These are phyloP conservation scores for Crotalus viridis DNA, from an alignment of 2,113 vertebrate species.

Conservation along the genomic window DNA sequence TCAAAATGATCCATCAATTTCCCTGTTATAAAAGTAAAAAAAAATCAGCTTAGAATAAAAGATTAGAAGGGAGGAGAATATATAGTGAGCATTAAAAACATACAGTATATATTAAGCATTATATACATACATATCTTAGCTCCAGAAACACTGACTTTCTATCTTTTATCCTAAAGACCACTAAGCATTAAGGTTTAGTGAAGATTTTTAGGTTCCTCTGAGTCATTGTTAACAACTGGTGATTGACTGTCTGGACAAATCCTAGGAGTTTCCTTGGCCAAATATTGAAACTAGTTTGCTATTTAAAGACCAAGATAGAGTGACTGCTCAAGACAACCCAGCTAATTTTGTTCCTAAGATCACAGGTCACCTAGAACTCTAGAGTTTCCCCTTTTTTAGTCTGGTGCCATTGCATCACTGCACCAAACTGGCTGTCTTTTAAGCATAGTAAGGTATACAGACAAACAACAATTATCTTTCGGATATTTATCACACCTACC, in stretches of 20 bases:
- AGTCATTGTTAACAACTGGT: not conserved
- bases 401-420: not conserved
- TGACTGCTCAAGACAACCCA: not conserved
- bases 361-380: not conserved
- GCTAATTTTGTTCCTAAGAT: not conserved
- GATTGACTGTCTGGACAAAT: not conserved
- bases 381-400: not conserved
- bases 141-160: not conserved
- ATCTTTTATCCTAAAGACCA: not conserved
- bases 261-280: not conserved
- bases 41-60: not conserved
- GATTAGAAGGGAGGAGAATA: not conserved
- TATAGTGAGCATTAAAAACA: not conserved
- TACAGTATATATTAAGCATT: not conserved
- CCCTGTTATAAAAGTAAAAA: not conserved
- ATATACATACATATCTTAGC: not conserved
- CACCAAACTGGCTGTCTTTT: not conserved
- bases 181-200: not conserved
- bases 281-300: not conserved
- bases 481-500: not conserved
- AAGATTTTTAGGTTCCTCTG: not conserved
- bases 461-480: not conserved
- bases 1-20: not conserved
- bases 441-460: not conserved
- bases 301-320: not conserved